Conservation (phyloP, 2,113 vertebrate species). For the Elgaria multicarinata region DNA sequence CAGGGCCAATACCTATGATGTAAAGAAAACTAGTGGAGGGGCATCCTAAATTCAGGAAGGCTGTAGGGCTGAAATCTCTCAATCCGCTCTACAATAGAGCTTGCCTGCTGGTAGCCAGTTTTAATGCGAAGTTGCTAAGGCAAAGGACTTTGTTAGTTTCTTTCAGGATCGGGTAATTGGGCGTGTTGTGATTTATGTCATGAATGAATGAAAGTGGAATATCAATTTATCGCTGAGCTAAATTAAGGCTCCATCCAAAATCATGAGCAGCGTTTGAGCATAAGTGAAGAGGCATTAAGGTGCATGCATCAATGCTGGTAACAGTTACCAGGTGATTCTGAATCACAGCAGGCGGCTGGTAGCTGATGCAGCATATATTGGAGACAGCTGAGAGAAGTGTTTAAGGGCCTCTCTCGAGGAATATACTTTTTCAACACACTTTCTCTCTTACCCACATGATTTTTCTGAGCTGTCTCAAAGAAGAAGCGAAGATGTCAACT, state of each 20-base stretch:
- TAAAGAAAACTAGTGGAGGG: constrained; percentile 36
- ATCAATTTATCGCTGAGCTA: constrained; percentile 16
- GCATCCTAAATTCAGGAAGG: constrained; percentile 19
- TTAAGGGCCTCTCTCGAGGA: background rate
- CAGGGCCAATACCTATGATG: background rate
- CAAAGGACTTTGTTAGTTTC: constrained; percentile 45
- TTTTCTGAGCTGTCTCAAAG: no score
- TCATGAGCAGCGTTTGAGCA: background rate
- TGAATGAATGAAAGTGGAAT: constrained; percentile 10
- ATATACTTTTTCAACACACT: background rate
- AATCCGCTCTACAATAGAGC: constrained; percentile 24
- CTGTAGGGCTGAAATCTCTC: constrained; percentile 18
- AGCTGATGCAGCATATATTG: background rate
- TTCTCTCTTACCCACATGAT: no score
- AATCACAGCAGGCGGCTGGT: background rate
- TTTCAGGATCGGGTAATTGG: constrained; percentile 44
- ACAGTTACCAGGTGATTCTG: background rate
- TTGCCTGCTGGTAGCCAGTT: constrained; percentile 36
- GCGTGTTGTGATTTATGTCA: constrained; percentile 40
- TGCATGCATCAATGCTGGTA: background rate
- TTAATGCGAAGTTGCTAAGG: constrained; percentile 51
- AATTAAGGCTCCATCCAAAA: background rate
- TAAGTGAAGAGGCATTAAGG: background rate
- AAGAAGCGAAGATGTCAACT: no score
- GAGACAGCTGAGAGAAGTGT: background rate